These are phyloP conservation scores for Piscicola geometra DNA, from an alignment of 2,888 invertebrate genomes.

Conservation along the genomic window DNA sequence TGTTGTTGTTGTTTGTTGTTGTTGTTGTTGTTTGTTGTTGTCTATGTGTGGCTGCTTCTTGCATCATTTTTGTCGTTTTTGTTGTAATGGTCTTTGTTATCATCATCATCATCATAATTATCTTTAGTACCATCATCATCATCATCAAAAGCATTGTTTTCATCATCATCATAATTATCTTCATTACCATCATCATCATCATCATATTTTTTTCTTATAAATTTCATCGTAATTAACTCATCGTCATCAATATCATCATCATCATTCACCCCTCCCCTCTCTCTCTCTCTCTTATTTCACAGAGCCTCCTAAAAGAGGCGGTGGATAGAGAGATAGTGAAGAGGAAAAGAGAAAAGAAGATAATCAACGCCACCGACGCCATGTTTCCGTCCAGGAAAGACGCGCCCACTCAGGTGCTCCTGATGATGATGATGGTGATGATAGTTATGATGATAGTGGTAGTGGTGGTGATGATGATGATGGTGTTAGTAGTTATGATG, in stretches of 20 bases:
- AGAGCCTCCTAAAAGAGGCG: constrained; percentile 22
- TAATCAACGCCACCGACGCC: constrained; percentile 7
- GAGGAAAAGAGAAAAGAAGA: constrained; percentile 20
- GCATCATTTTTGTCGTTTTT: constrained; percentile 5
- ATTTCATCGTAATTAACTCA: constrained; percentile 15
- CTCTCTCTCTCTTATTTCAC: too few species aligned
- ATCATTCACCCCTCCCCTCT: too few species aligned
- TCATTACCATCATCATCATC: background rate
- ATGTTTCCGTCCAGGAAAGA: constrained; percentile 24
- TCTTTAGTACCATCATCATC: constrained; percentile 4
- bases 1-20: too few species aligned
- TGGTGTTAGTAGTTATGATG: background rate
- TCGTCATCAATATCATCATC: background rate
- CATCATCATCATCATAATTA: background rate
- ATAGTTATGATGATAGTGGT: constrained; percentile 1
- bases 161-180: constrained; percentile 18
- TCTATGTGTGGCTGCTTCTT: background rate
- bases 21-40: background rate
- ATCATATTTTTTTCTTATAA: too few species aligned
- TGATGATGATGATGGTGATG: constrained; percentile 13
- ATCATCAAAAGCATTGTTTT: background rate
- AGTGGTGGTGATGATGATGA: constrained; percentile 8
- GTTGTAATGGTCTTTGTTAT: background rate
- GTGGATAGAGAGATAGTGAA: constrained; percentile 17
- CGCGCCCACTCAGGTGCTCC: constrained; percentile 9